Conservation (phyloP, 1,140 invertebrate genomes). For the Magallana ariakensis region DNA sequence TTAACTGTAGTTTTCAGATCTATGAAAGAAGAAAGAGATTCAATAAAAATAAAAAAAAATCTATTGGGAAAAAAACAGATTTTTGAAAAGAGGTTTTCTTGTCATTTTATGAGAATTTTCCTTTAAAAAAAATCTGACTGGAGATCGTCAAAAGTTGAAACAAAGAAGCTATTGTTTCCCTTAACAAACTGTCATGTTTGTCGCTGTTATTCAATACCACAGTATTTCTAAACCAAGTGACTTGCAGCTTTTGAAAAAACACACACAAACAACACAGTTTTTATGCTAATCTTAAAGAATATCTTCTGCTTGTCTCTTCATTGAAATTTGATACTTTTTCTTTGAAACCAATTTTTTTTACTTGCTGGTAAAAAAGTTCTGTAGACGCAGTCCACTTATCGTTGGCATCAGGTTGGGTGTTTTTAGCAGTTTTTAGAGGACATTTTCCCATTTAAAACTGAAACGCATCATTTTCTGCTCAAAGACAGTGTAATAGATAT, state of each 20-base stretch:
- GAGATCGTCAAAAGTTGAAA: neutral
- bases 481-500: neutral
- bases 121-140: too few relatives aligned
- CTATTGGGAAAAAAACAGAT: too few relatives aligned
- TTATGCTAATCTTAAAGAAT: neutral
- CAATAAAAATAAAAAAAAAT: too few relatives aligned
- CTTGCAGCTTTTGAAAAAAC: neutral
- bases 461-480: conserved; percentile 10
- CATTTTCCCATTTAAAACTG: neutral
- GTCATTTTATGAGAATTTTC: too few relatives aligned
- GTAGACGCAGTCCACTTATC: neutral
- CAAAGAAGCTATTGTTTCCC: neutral
- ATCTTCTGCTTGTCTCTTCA: conserved; percentile 6
- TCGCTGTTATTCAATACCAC: neutral
- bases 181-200: neutral
- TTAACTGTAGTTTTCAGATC: too few relatives aligned
- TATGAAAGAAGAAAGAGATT: too few relatives aligned
- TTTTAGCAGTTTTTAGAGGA: neutral
- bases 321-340: conserved; percentile 9
- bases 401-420: neutral
- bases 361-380: neutral
- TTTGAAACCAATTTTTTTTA: conserved; percentile 23
- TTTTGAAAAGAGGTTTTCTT: too few relatives aligned
- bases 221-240: neutral
- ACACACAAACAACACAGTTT: conserved; percentile 15